Percentiles rank a stretch among this genome's conserved stretches.
Evolutionary conservation across 2,113 vertebrate species (phyloP).

Genomic region (Trogon surrucura): DNA sequence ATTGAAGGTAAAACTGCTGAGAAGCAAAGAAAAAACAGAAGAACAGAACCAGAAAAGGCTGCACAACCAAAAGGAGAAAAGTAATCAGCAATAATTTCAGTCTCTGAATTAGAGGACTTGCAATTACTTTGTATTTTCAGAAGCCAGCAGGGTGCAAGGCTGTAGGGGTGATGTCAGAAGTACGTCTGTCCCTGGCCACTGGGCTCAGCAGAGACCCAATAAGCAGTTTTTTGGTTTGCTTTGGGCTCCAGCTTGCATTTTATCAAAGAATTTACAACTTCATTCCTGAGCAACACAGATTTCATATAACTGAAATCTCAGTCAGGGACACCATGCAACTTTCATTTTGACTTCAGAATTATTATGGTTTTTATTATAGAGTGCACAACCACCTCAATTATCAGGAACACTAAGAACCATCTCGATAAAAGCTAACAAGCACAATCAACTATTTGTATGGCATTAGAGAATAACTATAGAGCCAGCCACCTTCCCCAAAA

Average conservation of each 20-base stretch:
- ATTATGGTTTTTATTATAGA: slow-evolving; percentile 5
- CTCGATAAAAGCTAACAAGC: not conserved
- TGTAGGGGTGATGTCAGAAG: not conserved
- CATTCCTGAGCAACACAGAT: not conserved
- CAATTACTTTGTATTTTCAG: not conserved
- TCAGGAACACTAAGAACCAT: not conserved
- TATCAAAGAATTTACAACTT: not conserved
- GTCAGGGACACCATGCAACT: not conserved
- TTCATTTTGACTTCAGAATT: slow-evolving; percentile 38
- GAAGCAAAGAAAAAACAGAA: not conserved
- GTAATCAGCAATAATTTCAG: not conserved
- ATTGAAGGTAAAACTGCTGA: not conserved
- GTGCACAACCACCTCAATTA: not conserved
- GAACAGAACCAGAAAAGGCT: not conserved
- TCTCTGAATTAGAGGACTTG: not conserved
- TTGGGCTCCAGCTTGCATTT: not conserved
- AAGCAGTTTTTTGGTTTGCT: not conserved
- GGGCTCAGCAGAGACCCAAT: not conserved
- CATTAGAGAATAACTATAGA: not conserved
- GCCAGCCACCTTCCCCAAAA: not conserved
- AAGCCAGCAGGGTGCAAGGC: not conserved
- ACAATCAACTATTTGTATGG: not conserved
- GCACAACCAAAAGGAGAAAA: not conserved
- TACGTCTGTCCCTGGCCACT: not conserved
- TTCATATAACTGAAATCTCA: not conserved